A percentile compares a stretch with the other conserved stretches of the same genome.
phyloP scores from a whole-genome alignment of 2,888 invertebrate genomes.

The Drosophila prostipennis region DNA sequence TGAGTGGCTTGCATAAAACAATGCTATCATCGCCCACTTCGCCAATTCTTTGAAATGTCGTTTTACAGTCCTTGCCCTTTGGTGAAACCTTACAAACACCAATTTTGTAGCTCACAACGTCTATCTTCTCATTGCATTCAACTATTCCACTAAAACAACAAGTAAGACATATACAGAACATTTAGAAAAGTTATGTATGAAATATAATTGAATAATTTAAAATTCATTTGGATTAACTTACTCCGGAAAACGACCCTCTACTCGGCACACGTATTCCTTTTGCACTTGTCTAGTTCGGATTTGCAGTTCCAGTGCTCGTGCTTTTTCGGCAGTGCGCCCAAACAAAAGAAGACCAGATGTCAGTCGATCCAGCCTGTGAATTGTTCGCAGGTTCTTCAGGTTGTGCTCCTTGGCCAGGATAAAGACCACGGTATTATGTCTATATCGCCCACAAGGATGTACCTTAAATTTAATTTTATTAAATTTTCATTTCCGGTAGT shows the following conservation, averaged over 20 bases:
- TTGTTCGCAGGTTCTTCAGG: slow-evolving; percentile 95
- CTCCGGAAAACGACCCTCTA: slow-evolving; percentile 97
- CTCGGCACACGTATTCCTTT: slow-evolving; percentile 98
- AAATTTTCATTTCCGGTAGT: slow-evolving; percentile 1
- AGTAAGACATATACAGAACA: background rate
- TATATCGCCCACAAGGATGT: slow-evolving; percentile 98
- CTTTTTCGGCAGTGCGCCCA: slow-evolving; percentile 96
- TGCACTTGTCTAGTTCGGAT: slow-evolving; percentile 95
- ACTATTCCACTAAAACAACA: slow-evolving; percentile 88
- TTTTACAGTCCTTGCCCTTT: slow-evolving; percentile 95
- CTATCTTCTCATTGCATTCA: slow-evolving; percentile 95
- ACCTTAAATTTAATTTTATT: slow-evolving; percentile 86
- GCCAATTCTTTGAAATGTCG: slow-evolving; percentile 94
- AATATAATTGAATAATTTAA: background rate
- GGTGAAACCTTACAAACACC: slow-evolving; percentile 96
- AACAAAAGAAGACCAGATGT: slow-evolving; percentile 97
- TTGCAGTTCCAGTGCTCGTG: slow-evolving; percentile 97
- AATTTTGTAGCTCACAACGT: slow-evolving; percentile 96
- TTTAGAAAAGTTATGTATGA: background rate
- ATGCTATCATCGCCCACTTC: slow-evolving; percentile 95
- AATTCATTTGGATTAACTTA: slow-evolving; percentile 84
- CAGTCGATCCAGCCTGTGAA: slow-evolving; percentile 97
- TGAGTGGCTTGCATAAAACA: slow-evolving; percentile 95
- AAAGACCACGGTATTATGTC: slow-evolving; percentile 98
- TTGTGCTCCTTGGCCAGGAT: slow-evolving; percentile 98